Base-by-base conservation (phyloP, 92 coral and sea anemone genomes). In the Isaurus tuberculatus region DNA sequence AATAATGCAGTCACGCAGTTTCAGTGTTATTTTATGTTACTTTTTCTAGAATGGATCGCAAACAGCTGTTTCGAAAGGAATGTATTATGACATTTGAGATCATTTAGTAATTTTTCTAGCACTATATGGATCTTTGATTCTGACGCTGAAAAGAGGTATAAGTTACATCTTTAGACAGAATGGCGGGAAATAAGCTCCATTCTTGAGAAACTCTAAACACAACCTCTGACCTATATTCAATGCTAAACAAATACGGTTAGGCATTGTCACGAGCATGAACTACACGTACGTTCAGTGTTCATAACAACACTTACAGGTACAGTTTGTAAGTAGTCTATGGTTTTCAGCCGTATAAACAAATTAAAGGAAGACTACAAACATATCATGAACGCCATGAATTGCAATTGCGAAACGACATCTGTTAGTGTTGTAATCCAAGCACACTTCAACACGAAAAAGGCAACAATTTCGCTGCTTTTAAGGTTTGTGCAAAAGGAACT, bases 371-470 rank as follows among this genome's bases (percentile, higher is more conserved):
- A 74, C 16, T 5, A 40, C 19, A 31, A n/a, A 31, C 49, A 73
- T 15, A 73, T 28, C 80, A 73, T 28, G 22, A 73, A 58, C 58
- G 55, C 49, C 55, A 57, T n/a, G 70, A 77, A 77, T 27, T 37
- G 36, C 82, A 33, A 55, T 25, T 53, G 70, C 19, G 33, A 32
- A 26, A 0, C 17, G 16, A 17, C 53, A 77, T 77, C 68, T 51
- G 48, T 33, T 31, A 27, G n/a, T n/a, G n/a, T n/a, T 57, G 15
- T 15, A 61, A 61, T n/a, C 16, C 2, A 27, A 32, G 14, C 23
- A 17, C 23, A n/a, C 37, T 22, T 8, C 30, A 55, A 20, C 48
- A 7, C 55, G 1, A 9, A 63, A 7, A 63, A 4, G 34, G 10
- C 69, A 1, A 29, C 6, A 0, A 26, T 29, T 63, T 10, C 33